Evolutionary conservation across 2,113 vertebrate genomes (phyloP).

Genomic region (Donacobius atricapilla): DNA sequence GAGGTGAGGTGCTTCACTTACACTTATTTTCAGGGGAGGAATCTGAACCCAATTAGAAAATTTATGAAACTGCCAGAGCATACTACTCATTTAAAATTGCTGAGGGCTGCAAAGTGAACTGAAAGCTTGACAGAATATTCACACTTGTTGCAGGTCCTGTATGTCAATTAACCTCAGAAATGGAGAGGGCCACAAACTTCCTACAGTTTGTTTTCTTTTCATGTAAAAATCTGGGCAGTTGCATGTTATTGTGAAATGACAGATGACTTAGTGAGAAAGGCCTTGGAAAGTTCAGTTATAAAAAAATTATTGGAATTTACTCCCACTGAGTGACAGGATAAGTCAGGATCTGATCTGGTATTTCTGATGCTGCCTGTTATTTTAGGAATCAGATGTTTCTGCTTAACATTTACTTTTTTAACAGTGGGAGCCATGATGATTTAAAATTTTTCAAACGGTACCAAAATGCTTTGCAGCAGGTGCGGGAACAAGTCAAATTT

Average conservation of each 20-base stretch:
- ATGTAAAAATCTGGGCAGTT: neutral
- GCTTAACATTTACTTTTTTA: neutral
- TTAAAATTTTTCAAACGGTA: neutral
- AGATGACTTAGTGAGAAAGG: neutral
- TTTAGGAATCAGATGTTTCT: neutral
- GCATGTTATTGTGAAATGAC: neutral
- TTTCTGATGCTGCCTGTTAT: neutral
- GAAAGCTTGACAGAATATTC: neutral
- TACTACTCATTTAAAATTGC: neutral
- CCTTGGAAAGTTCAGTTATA: neutral
- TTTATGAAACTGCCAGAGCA: neutral
- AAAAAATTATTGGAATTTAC: neutral
- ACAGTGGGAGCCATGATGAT: neutral
- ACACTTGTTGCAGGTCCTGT: neutral
- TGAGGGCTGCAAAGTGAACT: neutral
- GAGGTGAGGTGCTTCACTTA: neutral
- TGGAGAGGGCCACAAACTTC: neutral
- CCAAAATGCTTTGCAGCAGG: neutral
- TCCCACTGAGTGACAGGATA: neutral
- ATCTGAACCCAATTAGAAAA: constrained; percentile 36
- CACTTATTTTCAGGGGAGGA: neutral
- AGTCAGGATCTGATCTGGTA: neutral
- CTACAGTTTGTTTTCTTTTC: neutral
- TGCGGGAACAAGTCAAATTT: neutral
- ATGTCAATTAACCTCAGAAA: neutral